Conservation (phyloP, 1,140 invertebrate species). For the Stratiolaelaps scimitus region DNA sequence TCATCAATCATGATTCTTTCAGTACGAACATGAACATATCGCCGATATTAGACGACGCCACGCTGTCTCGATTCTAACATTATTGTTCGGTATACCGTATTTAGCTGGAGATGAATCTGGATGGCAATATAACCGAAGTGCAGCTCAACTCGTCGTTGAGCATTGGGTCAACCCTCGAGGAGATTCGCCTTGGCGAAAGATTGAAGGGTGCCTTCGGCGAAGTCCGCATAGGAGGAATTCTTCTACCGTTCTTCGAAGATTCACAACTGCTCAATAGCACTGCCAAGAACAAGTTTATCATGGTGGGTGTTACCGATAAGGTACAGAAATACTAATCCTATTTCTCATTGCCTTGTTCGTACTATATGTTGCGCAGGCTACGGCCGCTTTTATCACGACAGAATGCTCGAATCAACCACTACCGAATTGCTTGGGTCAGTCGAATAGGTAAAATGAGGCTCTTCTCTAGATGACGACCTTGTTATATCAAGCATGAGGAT, state of each 20-base stretch:
- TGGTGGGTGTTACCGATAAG: not conserved
- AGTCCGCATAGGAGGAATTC: conserved; percentile 63
- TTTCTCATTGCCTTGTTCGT: not conserved
- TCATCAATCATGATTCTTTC: too few species aligned
- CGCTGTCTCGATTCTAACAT: too few species aligned
- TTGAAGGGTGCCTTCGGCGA: conserved; percentile 82
- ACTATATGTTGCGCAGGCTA: not conserved
- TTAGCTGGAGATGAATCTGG: conserved; percentile 4
- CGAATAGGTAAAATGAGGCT: too few species aligned
- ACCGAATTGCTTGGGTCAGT: too few species aligned
- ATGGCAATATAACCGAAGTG: not conserved
- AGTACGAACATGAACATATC: too few species aligned
- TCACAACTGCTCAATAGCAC: not conserved
- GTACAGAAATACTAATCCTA: not conserved
- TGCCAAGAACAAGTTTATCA: conserved; percentile 29
- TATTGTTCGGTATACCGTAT: not conserved
- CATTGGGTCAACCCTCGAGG: conserved; percentile 1
- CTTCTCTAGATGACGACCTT: too few species aligned
- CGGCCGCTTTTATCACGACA: too few species aligned
- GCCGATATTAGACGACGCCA: too few species aligned
- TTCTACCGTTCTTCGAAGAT: conserved; percentile 68
- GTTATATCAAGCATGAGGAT: too few species aligned
- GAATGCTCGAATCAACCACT: too few species aligned
- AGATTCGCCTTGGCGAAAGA: conserved; percentile 34
- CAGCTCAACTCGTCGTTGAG: not conserved